Evolutionary conservation across 2,797 vertebrate genomes (phyloP), one percentile per base, ranked within the genome.

Genomic region (Lemur catta): DNA sequence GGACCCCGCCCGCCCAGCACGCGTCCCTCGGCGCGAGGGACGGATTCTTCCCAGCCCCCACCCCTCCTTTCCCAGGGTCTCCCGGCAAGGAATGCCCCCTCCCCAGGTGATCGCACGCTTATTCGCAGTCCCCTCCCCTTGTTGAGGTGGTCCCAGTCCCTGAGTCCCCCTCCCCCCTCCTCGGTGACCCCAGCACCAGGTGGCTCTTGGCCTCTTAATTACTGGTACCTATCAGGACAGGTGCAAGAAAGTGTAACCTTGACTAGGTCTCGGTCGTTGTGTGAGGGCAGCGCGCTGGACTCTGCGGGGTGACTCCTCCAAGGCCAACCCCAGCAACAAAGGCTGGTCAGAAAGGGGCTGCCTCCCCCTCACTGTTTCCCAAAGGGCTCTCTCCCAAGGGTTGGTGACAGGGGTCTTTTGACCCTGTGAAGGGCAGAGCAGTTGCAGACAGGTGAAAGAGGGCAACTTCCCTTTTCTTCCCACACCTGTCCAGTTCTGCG

Each of bases 161-260:
- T 0, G 50, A 35, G 33, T 12, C 22, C 7, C 69, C 9, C 33
- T 4, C 26, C 50, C 38, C 28, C 28, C n/a, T 48, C 24, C 48
- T 26, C 7, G 0, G 35, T 35, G 55, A 81, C 59, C 35, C 55
- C 9, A 55, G 46, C 90, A 71, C 93, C 95, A 89, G 97, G 92
- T 87, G 82, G 46, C 71, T 67, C n/a, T 30, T 33, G 75, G 52
- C 41, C 71, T 72, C 71, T 59, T 71, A 50, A 79, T 93, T 76
- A 67, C 89, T 24, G 82, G 78, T 86, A 93, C 85, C 95, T 93
- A 63, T 81, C 48, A 22, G 89, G 96, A 95, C 95, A 96, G 97
- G 97, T 97, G 96, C 96, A 52, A 71, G 35, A 78, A 82, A 96
- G 84, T 13, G 38, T 97, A 96, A 97, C 97, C 97, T 97, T 97